Conservation (phyloP, 1,140 invertebrate species). For the Zaprionus ghesquierei region DNA sequence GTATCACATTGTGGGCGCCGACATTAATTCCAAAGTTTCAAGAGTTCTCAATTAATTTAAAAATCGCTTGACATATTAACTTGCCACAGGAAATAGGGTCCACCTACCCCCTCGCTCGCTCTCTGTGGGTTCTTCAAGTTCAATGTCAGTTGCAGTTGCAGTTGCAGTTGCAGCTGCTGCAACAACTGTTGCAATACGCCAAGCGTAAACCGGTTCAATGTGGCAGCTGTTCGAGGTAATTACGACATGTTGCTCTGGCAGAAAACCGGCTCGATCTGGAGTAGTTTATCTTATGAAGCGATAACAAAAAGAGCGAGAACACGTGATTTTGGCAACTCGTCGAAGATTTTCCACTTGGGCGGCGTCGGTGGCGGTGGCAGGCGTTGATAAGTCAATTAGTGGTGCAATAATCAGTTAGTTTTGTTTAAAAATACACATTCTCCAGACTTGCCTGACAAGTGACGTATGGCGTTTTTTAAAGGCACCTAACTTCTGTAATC, state of each 20-base stretch:
- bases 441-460: neutral
- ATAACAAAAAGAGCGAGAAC: conserved; percentile 18
- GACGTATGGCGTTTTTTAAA: too few species aligned
- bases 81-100: conserved; percentile 36
- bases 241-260: neutral
- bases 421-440: neutral
- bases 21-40: conserved; percentile 10
- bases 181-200: conserved; percentile 49
- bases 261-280: conserved; percentile 43
- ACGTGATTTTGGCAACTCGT: conserved; percentile 23
- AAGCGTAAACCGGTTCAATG: conserved; percentile 53
- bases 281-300: conserved; percentile 1
- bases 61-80: conserved; percentile 57
- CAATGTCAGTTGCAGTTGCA: conserved; percentile 67
- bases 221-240: conserved; percentile 44
- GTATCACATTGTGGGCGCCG: conserved; percentile 1
- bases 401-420: neutral
- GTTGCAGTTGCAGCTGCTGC: conserved; percentile 37
- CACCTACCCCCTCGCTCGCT: neutral
- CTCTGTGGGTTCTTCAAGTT: conserved; percentile 52
- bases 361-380: neutral
- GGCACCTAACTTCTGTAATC: conserved; percentile 14
- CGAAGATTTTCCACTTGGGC: conserved; percentile 24
- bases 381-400: conserved; percentile 25
- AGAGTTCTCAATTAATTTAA: conserved; percentile 32